Evolutionary conservation across 1,140 invertebrate species (phyloP).

Genomic region (Aradophagus sp.): DNA sequence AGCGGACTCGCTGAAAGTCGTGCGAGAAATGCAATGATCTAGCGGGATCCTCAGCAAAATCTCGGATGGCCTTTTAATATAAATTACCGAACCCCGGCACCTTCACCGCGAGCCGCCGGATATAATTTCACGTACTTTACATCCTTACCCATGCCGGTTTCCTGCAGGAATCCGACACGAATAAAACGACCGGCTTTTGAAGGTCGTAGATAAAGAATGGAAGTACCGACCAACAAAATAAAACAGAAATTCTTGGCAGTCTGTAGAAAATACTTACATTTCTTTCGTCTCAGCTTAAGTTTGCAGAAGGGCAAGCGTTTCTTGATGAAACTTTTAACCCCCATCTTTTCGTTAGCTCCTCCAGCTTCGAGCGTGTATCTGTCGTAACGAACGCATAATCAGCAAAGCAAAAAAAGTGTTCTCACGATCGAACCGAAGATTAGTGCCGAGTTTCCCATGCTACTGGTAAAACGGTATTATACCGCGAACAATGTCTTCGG

Average conservation of each 20-base stretch:
- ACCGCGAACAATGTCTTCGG: slow-evolving; percentile 20
- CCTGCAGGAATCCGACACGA: no score
- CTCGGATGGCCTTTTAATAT: no score
- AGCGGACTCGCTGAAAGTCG: no score
- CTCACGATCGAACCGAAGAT: slow-evolving; percentile 44
- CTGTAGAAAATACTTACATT: slow-evolving; percentile 59
- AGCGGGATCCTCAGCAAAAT: no score
- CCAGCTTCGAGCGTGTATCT: slow-evolving; percentile 3
- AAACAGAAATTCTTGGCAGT: slow-evolving; percentile 7
- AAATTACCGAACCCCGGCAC: no score
- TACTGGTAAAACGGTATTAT: slow-evolving; percentile 25
- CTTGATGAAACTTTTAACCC: slow-evolving; percentile 69
- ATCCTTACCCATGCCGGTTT: no score
- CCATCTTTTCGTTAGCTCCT: slow-evolving; percentile 59
- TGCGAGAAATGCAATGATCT: no score
- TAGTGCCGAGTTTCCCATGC: slow-evolving; percentile 38
- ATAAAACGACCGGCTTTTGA: no score
- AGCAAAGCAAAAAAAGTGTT: slow-evolving; percentile 16
- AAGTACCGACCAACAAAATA: slow-evolving; percentile 9
- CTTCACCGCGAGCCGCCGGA: no score
- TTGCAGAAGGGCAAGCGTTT: slow-evolving; percentile 68
- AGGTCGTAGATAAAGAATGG: no score
- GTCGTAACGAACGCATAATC: slow-evolving; percentile 25
- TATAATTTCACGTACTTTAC: no score
- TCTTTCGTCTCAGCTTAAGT: slow-evolving; percentile 63